phyloP scores from a whole-genome alignment of 2,797 vertebrate genomes.

The Neomorphus geoffroyi region DNA sequence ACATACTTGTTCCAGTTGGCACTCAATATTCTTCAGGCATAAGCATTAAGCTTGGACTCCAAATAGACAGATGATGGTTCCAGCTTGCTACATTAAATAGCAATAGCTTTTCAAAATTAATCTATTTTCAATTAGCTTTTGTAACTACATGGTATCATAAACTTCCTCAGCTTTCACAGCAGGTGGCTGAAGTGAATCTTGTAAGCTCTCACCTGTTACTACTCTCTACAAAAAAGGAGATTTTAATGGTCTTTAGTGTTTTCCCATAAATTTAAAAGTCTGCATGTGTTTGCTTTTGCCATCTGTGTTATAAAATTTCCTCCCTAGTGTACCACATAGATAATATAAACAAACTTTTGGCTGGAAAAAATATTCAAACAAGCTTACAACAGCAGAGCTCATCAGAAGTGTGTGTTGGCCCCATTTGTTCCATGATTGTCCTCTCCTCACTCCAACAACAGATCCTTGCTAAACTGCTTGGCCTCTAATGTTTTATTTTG shows the following conservation, averaged over 20 bases:
- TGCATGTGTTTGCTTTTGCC: neutral
- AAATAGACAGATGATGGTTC: conserved; percentile 15
- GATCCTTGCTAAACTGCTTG: conserved; percentile 13
- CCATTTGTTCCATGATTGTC: neutral
- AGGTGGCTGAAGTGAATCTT: neutral
- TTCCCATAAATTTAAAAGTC: neutral
- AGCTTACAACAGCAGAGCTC: neutral
- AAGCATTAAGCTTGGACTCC: neutral
- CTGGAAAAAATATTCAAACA: neutral
- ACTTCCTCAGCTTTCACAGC: neutral
- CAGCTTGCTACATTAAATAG: neutral
- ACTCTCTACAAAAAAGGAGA: neutral
- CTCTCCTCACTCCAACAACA: neutral
- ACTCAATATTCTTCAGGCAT: neutral
- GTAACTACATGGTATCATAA: neutral
- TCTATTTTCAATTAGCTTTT: neutral
- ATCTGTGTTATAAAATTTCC: neutral
- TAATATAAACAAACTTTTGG: neutral
- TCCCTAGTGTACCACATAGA: neutral
- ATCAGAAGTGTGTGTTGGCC: neutral
- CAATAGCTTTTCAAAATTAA: conserved; percentile 2
- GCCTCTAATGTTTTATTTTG: conserved; percentile 36
- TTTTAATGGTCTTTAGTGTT: neutral
- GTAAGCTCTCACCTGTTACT: neutral
- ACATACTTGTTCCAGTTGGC: neutral